These are phyloP conservation scores for Odobenus rosmarus DNA, from an alignment of 2,113 vertebrate genomes.

Conservation along the genomic window DNA sequence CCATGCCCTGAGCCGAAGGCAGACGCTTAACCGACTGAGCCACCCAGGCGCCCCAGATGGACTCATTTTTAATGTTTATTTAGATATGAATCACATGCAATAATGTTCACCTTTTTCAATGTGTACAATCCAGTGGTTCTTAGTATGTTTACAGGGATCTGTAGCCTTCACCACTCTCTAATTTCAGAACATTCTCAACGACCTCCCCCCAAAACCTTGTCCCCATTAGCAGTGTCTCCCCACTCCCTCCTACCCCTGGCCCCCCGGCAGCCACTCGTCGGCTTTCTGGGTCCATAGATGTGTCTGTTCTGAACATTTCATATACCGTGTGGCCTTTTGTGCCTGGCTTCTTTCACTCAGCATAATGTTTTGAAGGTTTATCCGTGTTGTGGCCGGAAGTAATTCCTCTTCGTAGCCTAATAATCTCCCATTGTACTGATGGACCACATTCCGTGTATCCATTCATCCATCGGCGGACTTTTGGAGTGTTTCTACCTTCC, in stretches of 20 bases:
- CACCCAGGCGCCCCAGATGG: too few relatives aligned
- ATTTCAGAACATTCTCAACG: background rate
- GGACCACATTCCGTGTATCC: background rate
- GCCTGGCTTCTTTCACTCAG: background rate
- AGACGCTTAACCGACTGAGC: too few relatives aligned
- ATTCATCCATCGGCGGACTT: background rate
- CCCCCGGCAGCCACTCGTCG: background rate
- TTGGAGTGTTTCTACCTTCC: background rate
- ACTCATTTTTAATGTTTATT: background rate
- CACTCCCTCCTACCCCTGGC: background rate
- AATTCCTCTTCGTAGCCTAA: background rate
- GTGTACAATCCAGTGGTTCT: background rate
- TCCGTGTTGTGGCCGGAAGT: background rate
- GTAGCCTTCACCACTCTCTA: background rate
- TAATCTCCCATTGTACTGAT: background rate
- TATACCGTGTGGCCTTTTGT: background rate
- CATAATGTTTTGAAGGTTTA: background rate
- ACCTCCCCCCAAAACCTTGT: background rate
- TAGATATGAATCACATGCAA: background rate
- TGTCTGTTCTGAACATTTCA: background rate
- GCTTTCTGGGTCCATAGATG: background rate
- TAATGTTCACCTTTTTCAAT: background rate
- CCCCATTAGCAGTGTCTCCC: background rate
- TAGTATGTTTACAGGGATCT: background rate
- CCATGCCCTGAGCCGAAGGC: too few relatives aligned